Conservation (phyloP, 92 coral and sea anemone species). For the Actinernus sp. region DNA sequence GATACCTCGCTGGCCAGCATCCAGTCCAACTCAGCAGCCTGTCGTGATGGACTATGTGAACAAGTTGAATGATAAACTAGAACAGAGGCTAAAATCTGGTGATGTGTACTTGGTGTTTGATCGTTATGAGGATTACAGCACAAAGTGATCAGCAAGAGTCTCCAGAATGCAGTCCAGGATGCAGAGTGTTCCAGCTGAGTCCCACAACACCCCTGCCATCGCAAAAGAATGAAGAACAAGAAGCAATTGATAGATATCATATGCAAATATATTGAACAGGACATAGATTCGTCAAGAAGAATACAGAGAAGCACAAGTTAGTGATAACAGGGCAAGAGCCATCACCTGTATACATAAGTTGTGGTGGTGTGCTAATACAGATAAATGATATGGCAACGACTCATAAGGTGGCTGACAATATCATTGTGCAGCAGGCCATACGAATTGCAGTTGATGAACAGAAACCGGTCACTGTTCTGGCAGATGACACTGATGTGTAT, state of each 20-base stretch:
- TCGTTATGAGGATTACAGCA: constrained; percentile 58
- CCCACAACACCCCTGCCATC: constrained; percentile 63
- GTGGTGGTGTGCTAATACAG: constrained; percentile 50
- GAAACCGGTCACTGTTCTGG: constrained; percentile 46
- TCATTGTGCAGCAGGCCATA: constrained; percentile 65
- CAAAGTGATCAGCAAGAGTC: constrained; percentile 56
- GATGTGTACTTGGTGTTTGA: constrained; percentile 66
- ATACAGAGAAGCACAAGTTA: constrained; percentile 32
- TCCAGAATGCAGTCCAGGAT: constrained; percentile 54
- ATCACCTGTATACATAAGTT: constrained; percentile 68
- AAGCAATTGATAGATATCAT: constrained; percentile 58
- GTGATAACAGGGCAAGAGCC: constrained; percentile 49
- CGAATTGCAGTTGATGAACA: constrained; percentile 59
- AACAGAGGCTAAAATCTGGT: constrained; percentile 21
- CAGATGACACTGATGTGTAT: constrained; percentile 76
- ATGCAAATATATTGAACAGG: constrained; percentile 36
- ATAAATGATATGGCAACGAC: constrained; percentile 64
- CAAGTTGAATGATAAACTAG: constrained; percentile 45
- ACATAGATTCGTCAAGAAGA: constrained; percentile 29
- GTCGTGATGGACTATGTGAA: constrained; percentile 31
- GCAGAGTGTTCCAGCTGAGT: constrained; percentile 67
- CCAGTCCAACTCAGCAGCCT: too few species aligned
- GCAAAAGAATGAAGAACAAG: constrained; percentile 66
- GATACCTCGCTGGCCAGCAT: constrained; percentile 64
- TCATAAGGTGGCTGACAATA: constrained; percentile 72